Conservation (phyloP, 2,888 invertebrate species). For the Rhorus exstirpatorius region DNA sequence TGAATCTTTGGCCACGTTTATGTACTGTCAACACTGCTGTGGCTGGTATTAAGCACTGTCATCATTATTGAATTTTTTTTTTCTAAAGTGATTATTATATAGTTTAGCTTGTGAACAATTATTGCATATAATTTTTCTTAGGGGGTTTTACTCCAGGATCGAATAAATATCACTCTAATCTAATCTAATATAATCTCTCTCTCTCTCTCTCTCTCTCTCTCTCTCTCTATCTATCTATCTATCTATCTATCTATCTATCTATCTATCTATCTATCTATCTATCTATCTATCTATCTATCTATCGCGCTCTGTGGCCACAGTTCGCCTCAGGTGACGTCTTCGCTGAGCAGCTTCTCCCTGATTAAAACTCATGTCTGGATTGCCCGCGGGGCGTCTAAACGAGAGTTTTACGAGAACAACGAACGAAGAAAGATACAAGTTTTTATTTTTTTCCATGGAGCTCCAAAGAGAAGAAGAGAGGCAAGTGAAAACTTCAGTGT, state of each 20-base stretch:
- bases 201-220: no score
- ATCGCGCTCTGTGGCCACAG: background rate
- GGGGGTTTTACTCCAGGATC: no score
- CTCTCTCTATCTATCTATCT: no score
- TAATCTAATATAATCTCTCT: no score
- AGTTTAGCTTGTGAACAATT: no score
- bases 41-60: no score
- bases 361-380: constrained; percentile 61
- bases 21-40: no score
- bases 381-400: constrained; percentile 47
- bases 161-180: no score
- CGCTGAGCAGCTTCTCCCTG: constrained; percentile 41
- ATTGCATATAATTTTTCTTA: no score
- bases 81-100: no score
- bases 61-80: no score
- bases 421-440: constrained; percentile 37
- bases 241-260: background rate
- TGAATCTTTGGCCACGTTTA: background rate
- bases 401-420: constrained; percentile 38
- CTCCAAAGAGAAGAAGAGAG: background rate
- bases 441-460: constrained; percentile 29
- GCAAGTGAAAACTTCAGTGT: constrained; percentile 30
- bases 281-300: constrained; percentile 13
- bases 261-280: background rate
- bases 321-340: constrained; percentile 38